Percentiles rank a stretch among this genome's conserved stretches.
Conservation (phyloP, 2,113 vertebrate genomes). For the Pangasianodon hypophthalmus region DNA sequence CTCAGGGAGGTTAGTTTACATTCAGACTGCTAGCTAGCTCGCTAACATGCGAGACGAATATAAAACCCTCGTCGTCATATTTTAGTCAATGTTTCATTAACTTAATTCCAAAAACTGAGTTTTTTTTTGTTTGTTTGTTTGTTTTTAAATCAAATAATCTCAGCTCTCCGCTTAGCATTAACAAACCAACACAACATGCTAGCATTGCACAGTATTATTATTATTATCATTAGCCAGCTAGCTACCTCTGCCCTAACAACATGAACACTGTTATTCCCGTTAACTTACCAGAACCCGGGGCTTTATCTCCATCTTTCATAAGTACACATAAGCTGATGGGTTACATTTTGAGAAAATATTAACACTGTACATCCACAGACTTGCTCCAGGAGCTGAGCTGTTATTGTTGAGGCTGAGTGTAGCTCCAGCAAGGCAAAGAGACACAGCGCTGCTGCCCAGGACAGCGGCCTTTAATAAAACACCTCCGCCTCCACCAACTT, state of each 20-base stretch:
- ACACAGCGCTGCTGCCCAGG: neutral
- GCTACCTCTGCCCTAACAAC: neutral
- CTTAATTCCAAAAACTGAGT: too few species aligned
- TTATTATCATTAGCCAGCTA: neutral
- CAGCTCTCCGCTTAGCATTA: neutral
- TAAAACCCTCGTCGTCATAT: neutral
- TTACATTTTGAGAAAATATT: neutral
- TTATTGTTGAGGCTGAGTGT: neutral
- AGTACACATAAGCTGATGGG: neutral
- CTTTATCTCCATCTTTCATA: conserved; percentile 29
- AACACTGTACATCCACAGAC: neutral
- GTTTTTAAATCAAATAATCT: neutral
- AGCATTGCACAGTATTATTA: neutral
- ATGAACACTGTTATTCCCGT: neutral
- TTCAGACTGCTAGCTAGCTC: neutral
- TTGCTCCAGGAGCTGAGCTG: neutral
- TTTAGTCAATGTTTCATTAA: neutral
- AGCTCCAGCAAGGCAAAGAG: neutral
- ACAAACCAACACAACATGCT: neutral
- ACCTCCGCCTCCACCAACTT: neutral
- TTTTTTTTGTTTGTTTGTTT: neutral
- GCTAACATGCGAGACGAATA: too few species aligned
- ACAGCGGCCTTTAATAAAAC: conserved; percentile 4
- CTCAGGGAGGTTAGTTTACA: neutral
- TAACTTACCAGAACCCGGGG: conserved; percentile 13